Percentiles rank a stretch among this genome's conserved stretches.
These are phyloP conservation scores for Oikopleura albicans DNA, from an alignment of 23 tunicate genomes.

Conservation along the genomic window DNA sequence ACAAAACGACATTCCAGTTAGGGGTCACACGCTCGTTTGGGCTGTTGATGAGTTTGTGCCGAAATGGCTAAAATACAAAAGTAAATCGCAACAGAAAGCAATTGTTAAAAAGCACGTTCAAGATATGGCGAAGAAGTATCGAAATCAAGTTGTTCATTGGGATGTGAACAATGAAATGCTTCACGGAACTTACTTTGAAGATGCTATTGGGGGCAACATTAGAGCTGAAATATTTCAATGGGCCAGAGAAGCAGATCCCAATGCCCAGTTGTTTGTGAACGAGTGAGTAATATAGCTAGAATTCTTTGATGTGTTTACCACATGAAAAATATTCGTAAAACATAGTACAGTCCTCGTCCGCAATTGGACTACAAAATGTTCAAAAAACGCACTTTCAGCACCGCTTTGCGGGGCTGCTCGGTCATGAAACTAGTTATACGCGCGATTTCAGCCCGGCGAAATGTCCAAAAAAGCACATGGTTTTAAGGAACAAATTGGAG, in stretches of 20 bases:
- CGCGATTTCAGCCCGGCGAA: too few relatives aligned
- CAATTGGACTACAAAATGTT: too few relatives aligned
- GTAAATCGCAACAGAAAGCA: not conserved
- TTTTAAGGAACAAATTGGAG: too few relatives aligned
- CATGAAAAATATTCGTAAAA: too few relatives aligned
- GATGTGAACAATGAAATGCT: not conserved
- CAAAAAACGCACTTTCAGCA: too few relatives aligned
- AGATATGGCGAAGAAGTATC: not conserved
- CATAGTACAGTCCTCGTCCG: too few relatives aligned
- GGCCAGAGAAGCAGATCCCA: not conserved
- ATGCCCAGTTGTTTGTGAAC: not conserved
- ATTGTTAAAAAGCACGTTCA: not conserved
- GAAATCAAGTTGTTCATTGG: not conserved
- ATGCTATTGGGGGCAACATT: not conserved
- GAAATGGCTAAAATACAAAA: not conserved
- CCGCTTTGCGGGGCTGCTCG: too few relatives aligned
- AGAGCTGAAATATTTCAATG: not conserved
- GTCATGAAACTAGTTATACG: too few relatives aligned
- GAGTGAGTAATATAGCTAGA: too few relatives aligned
- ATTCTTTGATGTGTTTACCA: too few relatives aligned
- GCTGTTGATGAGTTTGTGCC: not conserved
- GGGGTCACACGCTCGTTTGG: not conserved
- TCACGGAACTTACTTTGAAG: not conserved
- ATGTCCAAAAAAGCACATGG: too few relatives aligned
- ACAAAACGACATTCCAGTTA: not conserved